Evolutionary conservation across 2,797 vertebrate species (phyloP).

Genomic region (Eospalax fontanierii): DNA sequence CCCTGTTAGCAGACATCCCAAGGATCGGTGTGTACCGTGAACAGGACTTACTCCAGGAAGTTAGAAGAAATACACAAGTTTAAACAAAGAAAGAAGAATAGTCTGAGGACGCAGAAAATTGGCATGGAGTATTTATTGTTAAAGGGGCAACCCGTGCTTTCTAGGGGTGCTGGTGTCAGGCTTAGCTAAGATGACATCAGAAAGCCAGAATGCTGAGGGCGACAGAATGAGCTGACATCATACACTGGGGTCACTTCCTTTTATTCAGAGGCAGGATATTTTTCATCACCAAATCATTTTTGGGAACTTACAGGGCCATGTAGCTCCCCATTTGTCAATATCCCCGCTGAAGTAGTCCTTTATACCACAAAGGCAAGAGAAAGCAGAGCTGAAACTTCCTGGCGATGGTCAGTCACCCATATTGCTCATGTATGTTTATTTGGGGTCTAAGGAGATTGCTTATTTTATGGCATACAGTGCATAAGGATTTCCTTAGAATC

Average conservation of each 20-base stretch:
- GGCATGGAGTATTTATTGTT: not conserved
- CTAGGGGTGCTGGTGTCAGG: not conserved
- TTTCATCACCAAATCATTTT: conserved; percentile 36
- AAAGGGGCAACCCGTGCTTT: not conserved
- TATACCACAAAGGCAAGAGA: conserved; percentile 10
- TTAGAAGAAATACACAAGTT: not conserved
- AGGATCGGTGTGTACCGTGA: not conserved
- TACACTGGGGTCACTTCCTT: not conserved
- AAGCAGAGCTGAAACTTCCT: conserved; percentile 6
- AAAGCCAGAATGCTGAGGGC: not conserved
- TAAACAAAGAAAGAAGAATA: not conserved
- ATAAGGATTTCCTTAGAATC: conserved; percentile 67
- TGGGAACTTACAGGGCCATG: not conserved
- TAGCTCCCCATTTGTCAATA: conserved; percentile 27
- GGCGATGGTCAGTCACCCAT: conserved; percentile 5
- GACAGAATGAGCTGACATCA: not conserved
- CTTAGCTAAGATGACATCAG: not conserved
- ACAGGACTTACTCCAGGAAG: not conserved
- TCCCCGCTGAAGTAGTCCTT: conserved; percentile 12
- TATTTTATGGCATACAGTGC: conserved; percentile 42
- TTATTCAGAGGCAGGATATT: conserved; percentile 34
- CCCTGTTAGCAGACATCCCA: not conserved
- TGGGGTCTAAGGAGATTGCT: conserved; percentile 26
- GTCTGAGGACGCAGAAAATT: not conserved
- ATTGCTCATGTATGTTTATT: not conserved